A percentile compares a stretch with the other conserved stretches of the same genome.
phyloP scores from a whole-genome alignment of 2,888 invertebrate species.

The Muscina levida region DNA sequence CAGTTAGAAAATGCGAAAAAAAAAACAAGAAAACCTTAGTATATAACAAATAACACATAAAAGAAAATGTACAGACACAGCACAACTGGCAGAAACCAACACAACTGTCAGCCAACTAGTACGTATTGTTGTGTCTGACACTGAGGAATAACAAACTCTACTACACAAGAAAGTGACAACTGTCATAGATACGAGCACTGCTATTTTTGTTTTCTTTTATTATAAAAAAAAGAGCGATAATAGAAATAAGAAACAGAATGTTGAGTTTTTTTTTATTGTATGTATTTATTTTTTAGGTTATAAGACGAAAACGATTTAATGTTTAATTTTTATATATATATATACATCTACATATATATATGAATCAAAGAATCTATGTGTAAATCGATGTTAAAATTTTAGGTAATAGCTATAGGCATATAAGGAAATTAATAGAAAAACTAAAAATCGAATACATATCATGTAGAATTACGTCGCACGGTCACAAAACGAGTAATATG shows the following conservation, averaged over 20 bases:
- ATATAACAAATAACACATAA: neutral
- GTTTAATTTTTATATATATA: conserved; percentile 43
- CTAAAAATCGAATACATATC: neutral
- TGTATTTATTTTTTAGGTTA: conserved; percentile 48
- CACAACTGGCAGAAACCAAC: too few relatives aligned
- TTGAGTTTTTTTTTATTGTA: conserved; percentile 37
- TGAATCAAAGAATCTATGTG: neutral
- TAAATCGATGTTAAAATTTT: neutral
- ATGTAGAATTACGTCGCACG: too few relatives aligned
- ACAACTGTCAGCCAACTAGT: too few relatives aligned
- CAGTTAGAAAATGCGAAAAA: conserved; percentile 34
- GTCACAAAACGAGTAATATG: too few relatives aligned
- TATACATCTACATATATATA: too few relatives aligned
- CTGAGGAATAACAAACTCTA: too few relatives aligned
- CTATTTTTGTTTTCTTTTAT: conserved; percentile 40
- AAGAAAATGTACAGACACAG: too few relatives aligned
- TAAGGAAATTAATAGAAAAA: neutral
- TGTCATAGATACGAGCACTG: conserved; percentile 68
- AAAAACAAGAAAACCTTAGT: conserved; percentile 49
- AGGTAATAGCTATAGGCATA: neutral
- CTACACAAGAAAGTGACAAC: conserved; percentile 27
- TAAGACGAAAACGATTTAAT: conserved; percentile 37
- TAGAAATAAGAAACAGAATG: neutral
- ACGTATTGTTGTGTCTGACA: too few relatives aligned
- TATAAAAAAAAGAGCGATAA: neutral